These are phyloP conservation scores for Opisthograptis luteolata DNA, from an alignment of 2,888 invertebrate species.

Conservation along the genomic window DNA sequence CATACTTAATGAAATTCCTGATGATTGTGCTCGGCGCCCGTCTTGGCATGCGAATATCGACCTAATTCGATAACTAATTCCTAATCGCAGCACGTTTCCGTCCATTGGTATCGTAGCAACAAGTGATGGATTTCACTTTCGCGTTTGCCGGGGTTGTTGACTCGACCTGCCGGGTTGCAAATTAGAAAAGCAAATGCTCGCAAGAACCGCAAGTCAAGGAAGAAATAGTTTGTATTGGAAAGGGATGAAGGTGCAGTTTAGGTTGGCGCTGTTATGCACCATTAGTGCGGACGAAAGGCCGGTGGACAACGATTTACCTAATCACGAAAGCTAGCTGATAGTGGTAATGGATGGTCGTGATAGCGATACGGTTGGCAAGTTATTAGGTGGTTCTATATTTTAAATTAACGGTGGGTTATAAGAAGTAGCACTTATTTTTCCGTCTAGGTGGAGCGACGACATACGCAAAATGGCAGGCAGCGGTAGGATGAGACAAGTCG, in stretches of 20 bases:
- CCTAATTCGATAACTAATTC: slow-evolving; percentile 50
- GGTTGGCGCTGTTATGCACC: slow-evolving; percentile 10
- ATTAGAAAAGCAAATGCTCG: slow-evolving; percentile 46
- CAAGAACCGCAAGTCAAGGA: slow-evolving; percentile 37
- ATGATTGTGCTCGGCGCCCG: slow-evolving; percentile 16
- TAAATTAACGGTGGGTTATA: too few relatives aligned
- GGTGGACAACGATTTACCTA: slow-evolving; percentile 44
- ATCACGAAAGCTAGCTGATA: slow-evolving; percentile 49
- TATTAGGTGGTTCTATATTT: neutral
- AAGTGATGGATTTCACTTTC: slow-evolving; percentile 76
- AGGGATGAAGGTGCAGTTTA: slow-evolving; percentile 26
- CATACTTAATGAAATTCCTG: slow-evolving; percentile 34
- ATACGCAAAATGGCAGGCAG: too few relatives aligned
- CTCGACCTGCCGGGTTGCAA: slow-evolving; percentile 49
- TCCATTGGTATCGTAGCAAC: slow-evolving; percentile 60
- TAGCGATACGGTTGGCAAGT: slow-evolving; percentile 27
- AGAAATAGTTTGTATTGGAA: slow-evolving; percentile 32
- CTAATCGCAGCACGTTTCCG: slow-evolving; percentile 55
- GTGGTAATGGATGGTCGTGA: slow-evolving; percentile 37
- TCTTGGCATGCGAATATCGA: slow-evolving; percentile 46
- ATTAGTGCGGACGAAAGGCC: slow-evolving; percentile 26
- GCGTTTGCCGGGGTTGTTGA: slow-evolving; percentile 56
- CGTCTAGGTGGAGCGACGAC: too few relatives aligned
- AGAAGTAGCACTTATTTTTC: too few relatives aligned
- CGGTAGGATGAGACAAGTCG: too few relatives aligned